Base-by-base conservation (phyloP, 2,113 vertebrate species). In the Columbina picui region DNA sequence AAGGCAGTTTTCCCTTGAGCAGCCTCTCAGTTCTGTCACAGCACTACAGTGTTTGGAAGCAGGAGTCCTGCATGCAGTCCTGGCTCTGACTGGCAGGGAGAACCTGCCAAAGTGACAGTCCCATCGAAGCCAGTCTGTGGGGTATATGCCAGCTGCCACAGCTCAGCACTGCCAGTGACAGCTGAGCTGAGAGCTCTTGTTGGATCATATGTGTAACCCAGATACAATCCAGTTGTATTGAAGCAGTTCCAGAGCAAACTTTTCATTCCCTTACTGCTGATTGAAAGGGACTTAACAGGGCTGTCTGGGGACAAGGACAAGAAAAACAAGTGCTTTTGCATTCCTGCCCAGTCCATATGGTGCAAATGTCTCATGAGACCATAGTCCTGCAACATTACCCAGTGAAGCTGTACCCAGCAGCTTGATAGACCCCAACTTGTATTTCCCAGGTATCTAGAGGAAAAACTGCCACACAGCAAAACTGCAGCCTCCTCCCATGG, bases 231-330 rank as follows among this genome's bases (percentile, higher is more conserved):
- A 87, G 67, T 38, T 69, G 75, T 61, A 83, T 4, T 67, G 75
- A 88, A 76, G 57, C 41, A 47, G 59, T 90, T 94, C 67, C 45
- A 93, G 1, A 77, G 38, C 29, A 67, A 80, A 86, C 23, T 68
- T 64, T 41, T 69, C 7, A 6, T 74, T 84, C 55, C 49, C 45
- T 73, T 27, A 63, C 12, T 71, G n/a, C 73, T 92, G 79, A 84
- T 75, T 70, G 60, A 74, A 92, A 93, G 43, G 32, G 76, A 91
- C 64, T 67, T 63, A 84, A n/a, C 80, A 49, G 43, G 90, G 68
- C 71, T 94, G 50, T 59, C 36, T 86, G 47, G 52, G 79, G 83
- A 95, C 88, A 90, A 90, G 56, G 67, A 77, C 60, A 84, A 67
- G 81, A 81, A 53, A 93, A 87, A 6, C 12, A 1, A 32, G 57